Base-by-base conservation (phyloP, 2,888 invertebrate genomes). In the Xanthorhoe designata region DNA sequence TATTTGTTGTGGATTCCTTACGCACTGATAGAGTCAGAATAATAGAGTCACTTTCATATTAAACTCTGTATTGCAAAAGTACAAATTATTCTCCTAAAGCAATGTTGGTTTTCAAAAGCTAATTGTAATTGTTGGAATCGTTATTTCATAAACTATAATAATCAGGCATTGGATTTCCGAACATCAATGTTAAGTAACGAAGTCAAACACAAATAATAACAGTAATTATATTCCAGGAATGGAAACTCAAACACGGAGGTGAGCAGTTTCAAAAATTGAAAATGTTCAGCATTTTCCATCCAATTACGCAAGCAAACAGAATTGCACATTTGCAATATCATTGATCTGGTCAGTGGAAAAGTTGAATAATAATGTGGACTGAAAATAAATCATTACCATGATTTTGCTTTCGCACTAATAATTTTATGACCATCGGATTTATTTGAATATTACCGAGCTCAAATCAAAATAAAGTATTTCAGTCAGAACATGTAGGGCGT, bases 1-100 rank as follows among this genome's bases (percentile, higher is more conserved):
- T 86, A 85, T 89, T 88, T 88, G 86, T 86, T 88, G 80, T 82
- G 84, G 80, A 75, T 78, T 77, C 76, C 78, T 77, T 72, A 77
- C 76, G 75, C 77, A 78, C 75, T 77, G 71, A 69, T 71, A 71
- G 64, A 76, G 68, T 61, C 67, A 64, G 76, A 69, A 71, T 76
- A 69, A 67, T 71, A 62, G n/a, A n/a, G 24, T 24, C 24, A 24
- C 24, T 24, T 24, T 24, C 4, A 4, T 24, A 24, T 24, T 24
- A 24, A 24, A 24, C n/a, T n/a, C n/a, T n/a, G n/a, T n/a, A n/a
- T n/a, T n/a, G n/a, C n/a, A n/a, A n/a, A n/a, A n/a, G n/a, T n/a
- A n/a, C n/a, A n/a, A n/a, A n/a, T n/a, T n/a, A n/a, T n/a, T n/a
- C n/a, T n/a, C n/a, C n/a, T n/a, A n/a, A n/a, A n/a, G 24, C 24